These are phyloP conservation scores for Mirounga angustirostris DNA, from an alignment of 2,113 vertebrate genomes.

Conservation along the genomic window DNA sequence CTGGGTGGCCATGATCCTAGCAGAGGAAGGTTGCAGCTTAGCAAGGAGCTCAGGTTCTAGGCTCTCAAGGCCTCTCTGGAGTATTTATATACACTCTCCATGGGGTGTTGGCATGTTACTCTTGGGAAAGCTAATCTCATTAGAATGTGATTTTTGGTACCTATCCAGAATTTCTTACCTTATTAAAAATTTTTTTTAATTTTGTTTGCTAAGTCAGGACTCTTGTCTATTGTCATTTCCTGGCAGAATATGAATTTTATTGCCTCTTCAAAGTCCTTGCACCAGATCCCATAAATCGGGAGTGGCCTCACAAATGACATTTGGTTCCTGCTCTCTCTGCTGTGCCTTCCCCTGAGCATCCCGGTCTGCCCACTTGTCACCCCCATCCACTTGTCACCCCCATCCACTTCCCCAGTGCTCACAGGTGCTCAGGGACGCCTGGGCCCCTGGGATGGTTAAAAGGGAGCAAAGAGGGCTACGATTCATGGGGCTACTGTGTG, in stretches of 20 bases:
- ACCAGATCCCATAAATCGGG: constrained; percentile 65
- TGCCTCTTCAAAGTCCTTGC: constrained; percentile 78
- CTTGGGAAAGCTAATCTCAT: constrained; percentile 78
- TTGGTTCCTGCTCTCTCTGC: constrained; percentile 9
- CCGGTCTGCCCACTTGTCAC: not conserved
- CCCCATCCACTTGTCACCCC: not conserved
- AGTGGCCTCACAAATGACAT: constrained; percentile 46
- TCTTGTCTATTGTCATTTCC: constrained; percentile 62
- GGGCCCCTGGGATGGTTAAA: not conserved
- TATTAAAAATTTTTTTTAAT: constrained; percentile 60
- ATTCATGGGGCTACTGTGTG: accelerated
- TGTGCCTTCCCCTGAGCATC: not conserved
- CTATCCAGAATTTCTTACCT: constrained; percentile 68
- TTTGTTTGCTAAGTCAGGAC: constrained; percentile 79
- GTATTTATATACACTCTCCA: constrained; percentile 71
- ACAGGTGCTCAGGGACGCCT: not conserved
- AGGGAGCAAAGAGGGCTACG: not conserved
- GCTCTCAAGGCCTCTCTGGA: not conserved
- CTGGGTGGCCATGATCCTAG: constrained; percentile 73
- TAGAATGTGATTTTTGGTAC: constrained; percentile 62
- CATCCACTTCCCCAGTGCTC: not conserved
- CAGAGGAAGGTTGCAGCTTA: not conserved
- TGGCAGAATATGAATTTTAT: constrained; percentile 75
- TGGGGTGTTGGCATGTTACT: constrained; percentile 77
- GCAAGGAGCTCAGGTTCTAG: not conserved